These are phyloP conservation scores for Diarsia brunnea DNA, from an alignment of 2,888 invertebrate species.

Conservation along the genomic window DNA sequence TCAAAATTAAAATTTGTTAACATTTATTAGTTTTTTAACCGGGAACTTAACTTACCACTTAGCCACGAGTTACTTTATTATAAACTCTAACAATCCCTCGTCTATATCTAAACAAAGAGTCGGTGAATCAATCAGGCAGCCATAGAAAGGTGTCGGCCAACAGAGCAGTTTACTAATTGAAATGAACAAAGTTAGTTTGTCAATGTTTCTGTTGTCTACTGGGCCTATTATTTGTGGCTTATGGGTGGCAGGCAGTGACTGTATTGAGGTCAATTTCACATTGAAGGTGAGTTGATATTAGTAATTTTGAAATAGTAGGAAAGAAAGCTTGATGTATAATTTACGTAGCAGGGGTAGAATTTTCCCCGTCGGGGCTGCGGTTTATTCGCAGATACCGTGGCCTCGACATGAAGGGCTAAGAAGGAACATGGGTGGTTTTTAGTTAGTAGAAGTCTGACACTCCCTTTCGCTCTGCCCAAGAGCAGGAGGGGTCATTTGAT, in stretches of 20 bases:
- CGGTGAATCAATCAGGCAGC: neutral
- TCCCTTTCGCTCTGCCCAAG: too few species aligned
- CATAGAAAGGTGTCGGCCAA: conserved; percentile 36
- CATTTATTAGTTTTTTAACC: too few species aligned
- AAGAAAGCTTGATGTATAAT: neutral
- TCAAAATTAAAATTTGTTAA: too few species aligned
- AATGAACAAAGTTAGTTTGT: conserved; percentile 74
- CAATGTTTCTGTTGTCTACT: conserved; percentile 72
- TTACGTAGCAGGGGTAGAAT: too few species aligned
- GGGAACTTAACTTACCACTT: neutral
- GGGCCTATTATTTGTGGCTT: conserved; percentile 36
- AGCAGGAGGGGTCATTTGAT: too few species aligned
- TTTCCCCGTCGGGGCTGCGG: too few species aligned
- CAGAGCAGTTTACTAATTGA: conserved; percentile 71
- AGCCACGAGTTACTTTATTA: neutral
- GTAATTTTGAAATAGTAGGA: neutral
- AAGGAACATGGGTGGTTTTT: too few species aligned
- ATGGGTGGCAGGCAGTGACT: neutral
- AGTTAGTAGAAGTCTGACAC: too few species aligned
- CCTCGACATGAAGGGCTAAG: too few species aligned
- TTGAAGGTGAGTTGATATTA: neutral
- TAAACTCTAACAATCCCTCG: conserved; percentile 9
- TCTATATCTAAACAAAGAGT: conserved; percentile 14
- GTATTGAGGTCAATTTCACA: conserved; percentile 7
- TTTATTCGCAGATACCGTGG: too few species aligned